Evolutionary conservation across 2,113 vertebrate genomes (phyloP), one percentile per base, ranked within the genome.

Genomic region (Chaetorhynchus papuensis): DNA sequence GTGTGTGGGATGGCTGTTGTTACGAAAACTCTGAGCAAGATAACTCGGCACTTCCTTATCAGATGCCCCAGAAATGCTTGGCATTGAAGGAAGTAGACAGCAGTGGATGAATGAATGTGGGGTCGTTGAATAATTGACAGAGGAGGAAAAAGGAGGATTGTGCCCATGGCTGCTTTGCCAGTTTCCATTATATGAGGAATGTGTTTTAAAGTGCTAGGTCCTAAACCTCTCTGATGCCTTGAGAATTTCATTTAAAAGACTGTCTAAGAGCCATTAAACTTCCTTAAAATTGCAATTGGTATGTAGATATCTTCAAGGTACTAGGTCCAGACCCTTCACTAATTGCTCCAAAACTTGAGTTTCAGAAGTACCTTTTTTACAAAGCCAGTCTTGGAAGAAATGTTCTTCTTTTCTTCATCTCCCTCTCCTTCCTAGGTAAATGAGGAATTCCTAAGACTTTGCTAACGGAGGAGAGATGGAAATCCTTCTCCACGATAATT

Each of bases 31-130:
- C 83, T 72, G 75, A 74, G 81, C 23, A n/a, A 88, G 90, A 59
- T 86, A 86, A 77, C 8, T 21, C 57, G 54, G 49, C 59, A 47
- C 47, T 90, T 80, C 50, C 78, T 91, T 95, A 94, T 92, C 85
- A 90, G 87, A 81, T 95, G 42, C 28, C 63, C 24, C 75, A 83
- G 75, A 71, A 72, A 78, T 71, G 65, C 69, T 76, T 92, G 76
- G 71, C 1, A 8, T 19, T 82, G 91, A 64, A 65, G 83, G 81
- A 94, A 87, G 72, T 39, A 87, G 76, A n/a, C 76, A 89, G 35
- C 53, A 81, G 42, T 27, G 71, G 68, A 74, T 28, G 37, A 77
- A 50, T 83, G 52, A 52, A 37, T 83, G 45, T 70, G 42, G 30
- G 33, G 27, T 87, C 83, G 60, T 92, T 92, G 50, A 79, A 56